Conservation (phyloP, 2,888 invertebrate genomes). For the Phalangium opilio region DNA sequence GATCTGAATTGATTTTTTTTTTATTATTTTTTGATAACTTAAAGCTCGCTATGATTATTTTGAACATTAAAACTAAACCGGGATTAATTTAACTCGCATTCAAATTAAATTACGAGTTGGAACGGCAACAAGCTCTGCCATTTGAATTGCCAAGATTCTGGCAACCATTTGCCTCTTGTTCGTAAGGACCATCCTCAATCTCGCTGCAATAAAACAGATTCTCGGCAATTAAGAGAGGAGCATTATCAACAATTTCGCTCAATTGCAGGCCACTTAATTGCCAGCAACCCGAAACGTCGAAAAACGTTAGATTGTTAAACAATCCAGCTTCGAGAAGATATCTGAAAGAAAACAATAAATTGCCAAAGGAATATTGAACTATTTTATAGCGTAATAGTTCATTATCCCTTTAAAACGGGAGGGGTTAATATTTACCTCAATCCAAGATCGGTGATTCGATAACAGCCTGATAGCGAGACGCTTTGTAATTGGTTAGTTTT, state of each 20-base stretch:
- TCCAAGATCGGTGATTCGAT: conserved; percentile 19
- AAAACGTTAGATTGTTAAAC: conserved; percentile 10
- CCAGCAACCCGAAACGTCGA: conserved; percentile 24
- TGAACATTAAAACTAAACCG: too few species aligned
- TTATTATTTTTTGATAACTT: too few species aligned
- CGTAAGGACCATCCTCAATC: conserved; percentile 24
- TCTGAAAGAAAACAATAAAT: too few species aligned
- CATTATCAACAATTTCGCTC: conserved; percentile 13
- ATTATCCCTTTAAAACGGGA: too few species aligned
- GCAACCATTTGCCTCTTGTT: conserved; percentile 23
- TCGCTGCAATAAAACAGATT: conserved; percentile 24
- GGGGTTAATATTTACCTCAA: conserved; percentile 21
- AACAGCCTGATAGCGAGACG: conserved; percentile 21
- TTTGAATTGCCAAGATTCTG: conserved; percentile 19
- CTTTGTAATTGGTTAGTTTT: conserved; percentile 12
- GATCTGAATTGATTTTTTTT: too few species aligned
- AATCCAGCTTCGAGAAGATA: conserved; percentile 12
- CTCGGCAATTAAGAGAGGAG: conserved; percentile 19
- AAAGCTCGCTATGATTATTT: too few species aligned
- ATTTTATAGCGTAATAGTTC: too few species aligned
- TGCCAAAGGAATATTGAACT: too few species aligned
- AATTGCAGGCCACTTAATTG: conserved; percentile 19
- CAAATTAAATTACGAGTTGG: too few species aligned
- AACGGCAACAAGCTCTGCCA: too few species aligned
- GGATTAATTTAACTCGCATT: too few species aligned